These are phyloP conservation scores for Palaemon carinicauda DNA, from an alignment of 1,140 invertebrate species.

Conservation along the genomic window DNA sequence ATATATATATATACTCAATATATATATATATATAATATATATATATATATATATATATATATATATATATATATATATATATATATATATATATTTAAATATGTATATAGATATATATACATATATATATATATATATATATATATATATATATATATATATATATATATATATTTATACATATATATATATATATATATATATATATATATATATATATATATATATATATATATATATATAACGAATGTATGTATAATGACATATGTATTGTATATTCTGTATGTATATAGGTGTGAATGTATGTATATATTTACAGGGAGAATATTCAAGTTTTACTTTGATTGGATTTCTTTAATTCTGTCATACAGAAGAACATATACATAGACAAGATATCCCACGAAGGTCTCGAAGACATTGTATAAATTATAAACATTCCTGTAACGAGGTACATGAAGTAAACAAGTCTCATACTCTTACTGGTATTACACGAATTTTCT, in stretches of 20 bases:
- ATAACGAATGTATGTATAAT: neutral
- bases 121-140: neutral
- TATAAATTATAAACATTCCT: no score
- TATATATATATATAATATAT: neutral
- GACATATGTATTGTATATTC: no score
- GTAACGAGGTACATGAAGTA: no score
- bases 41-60: neutral
- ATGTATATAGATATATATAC: neutral
- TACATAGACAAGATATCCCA: no score
- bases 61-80: neutral
- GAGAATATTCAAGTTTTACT: no score
- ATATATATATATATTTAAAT: neutral
- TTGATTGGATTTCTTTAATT: no score
- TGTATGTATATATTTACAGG: no score
- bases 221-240: neutral
- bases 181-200: neutral
- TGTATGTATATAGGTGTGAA: no score
- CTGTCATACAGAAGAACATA: no score
- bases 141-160: neutral
- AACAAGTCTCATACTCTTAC: no score
- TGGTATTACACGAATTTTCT: no score
- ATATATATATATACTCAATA: neutral
- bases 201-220: neutral
- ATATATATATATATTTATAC: neutral
- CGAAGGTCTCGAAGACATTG: no score